A percentile compares a stretch with the other conserved stretches of the same genome.
These are phyloP conservation scores for Micrasema longulum DNA, from an alignment of 1,140 invertebrate species.

Conservation along the genomic window DNA sequence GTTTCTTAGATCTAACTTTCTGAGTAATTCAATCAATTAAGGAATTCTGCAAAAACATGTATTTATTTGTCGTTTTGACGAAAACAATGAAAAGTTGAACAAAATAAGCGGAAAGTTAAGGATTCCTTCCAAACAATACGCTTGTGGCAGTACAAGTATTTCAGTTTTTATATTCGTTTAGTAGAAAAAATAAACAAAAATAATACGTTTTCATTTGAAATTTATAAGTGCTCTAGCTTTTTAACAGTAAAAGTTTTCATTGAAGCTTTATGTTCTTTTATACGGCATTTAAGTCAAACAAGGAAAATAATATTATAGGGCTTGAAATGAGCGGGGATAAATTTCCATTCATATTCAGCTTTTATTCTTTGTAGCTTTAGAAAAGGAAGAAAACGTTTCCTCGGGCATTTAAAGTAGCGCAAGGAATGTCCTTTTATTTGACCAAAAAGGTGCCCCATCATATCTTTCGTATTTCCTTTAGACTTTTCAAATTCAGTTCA, in stretches of 20 bases:
- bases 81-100: constrained; percentile 22
- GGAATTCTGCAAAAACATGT: constrained; percentile 5
- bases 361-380: constrained; percentile 38
- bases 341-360: constrained; percentile 43
- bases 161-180: constrained; percentile 32
- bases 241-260: constrained; percentile 39
- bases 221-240: constrained; percentile 34
- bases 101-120: constrained; percentile 15
- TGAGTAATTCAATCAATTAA: constrained; percentile 33
- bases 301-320: constrained; percentile 26
- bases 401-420: constrained; percentile 15
- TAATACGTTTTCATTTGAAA: constrained; percentile 34
- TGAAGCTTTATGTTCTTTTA: constrained; percentile 32
- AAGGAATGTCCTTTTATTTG: constrained; percentile 6
- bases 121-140: constrained; percentile 9
- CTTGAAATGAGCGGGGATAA: constrained; percentile 28
- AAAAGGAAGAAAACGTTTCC: constrained; percentile 32
- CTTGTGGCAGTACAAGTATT: constrained; percentile 17
- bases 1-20: constrained; percentile 7
- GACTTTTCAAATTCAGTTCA: too few relatives aligned
- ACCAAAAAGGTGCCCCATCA: too few relatives aligned
- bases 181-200: constrained; percentile 24
- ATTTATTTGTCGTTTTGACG: constrained; percentile 14
- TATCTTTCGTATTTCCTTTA: neutral
- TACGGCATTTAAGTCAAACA: constrained; percentile 33